A percentile compares a stretch with the other conserved stretches of the same genome.
Conservation (phyloP, 2,113 vertebrate genomes). For the Grallaria varia region DNA sequence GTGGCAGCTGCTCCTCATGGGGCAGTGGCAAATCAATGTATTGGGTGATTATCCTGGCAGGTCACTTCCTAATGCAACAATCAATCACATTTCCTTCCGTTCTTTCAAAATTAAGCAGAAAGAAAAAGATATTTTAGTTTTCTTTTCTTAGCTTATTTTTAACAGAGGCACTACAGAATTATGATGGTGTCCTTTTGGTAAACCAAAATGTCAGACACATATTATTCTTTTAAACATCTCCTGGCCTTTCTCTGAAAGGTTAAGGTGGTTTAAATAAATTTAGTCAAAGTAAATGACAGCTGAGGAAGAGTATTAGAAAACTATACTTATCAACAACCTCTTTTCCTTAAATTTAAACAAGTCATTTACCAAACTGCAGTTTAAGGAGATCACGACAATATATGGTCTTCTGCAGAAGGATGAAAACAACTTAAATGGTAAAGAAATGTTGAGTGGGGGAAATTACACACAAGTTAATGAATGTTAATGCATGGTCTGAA, state of each 20-base stretch:
- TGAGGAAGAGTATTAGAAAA: slow-evolving; percentile 71
- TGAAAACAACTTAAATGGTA: slow-evolving; percentile 40
- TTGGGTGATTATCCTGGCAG: neutral
- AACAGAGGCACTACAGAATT: slow-evolving; percentile 69
- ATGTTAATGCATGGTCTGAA: slow-evolving; percentile 28
- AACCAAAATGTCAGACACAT: slow-evolving; percentile 76
- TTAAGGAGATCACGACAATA: slow-evolving; percentile 48
- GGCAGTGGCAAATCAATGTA: neutral
- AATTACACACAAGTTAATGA: slow-evolving; percentile 45
- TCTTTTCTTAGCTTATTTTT: slow-evolving; percentile 67
- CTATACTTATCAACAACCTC: slow-evolving; percentile 67
- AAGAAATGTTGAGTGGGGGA: slow-evolving; percentile 33
- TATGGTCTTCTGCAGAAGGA: neutral
- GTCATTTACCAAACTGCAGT: slow-evolving; percentile 67
- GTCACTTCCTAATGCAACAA: slow-evolving; percentile 18
- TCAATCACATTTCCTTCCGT: slow-evolving; percentile 9
- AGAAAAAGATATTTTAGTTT: slow-evolving; percentile 67
- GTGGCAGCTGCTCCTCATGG: neutral
- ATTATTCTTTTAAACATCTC: slow-evolving; percentile 72
- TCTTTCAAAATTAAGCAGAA: slow-evolving; percentile 54
- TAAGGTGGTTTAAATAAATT: slow-evolving; percentile 80
- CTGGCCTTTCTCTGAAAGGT: slow-evolving; percentile 76
- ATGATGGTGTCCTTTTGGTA: slow-evolving; percentile 74
- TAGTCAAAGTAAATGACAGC: slow-evolving; percentile 78
- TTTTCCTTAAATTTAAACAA: slow-evolving; percentile 75